Conservation (phyloP, 2,797 vertebrate genomes). For the Eulemur coronatus region DNA sequence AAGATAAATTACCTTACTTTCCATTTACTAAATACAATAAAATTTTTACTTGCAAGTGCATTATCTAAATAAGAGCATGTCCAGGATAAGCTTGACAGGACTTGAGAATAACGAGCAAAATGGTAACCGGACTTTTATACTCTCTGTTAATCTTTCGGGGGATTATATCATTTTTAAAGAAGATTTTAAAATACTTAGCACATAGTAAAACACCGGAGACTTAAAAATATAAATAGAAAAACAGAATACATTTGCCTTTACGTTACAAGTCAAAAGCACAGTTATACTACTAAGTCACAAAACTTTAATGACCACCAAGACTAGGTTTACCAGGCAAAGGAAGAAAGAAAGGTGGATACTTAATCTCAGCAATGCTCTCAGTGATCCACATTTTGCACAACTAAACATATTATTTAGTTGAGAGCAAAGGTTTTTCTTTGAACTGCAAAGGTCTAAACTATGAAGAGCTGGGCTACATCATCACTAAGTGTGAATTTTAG, state of each 20-base stretch:
- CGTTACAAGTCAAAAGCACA: neutral
- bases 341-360: neutral
- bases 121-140: neutral
- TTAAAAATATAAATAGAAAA: slow-evolving; percentile 2
- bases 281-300: neutral
- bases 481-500: neutral
- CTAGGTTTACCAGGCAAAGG: neutral
- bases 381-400: neutral
- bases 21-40: slow-evolving; percentile 39
- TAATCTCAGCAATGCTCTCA: neutral
- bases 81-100: slow-evolving; percentile 45
- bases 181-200: neutral
- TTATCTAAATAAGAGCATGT: slow-evolving; percentile 54
- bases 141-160: neutral
- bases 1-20: slow-evolving; percentile 60
- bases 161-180: neutral
- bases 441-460: neutral
- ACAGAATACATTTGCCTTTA: neutral
- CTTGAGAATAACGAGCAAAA: neutral
- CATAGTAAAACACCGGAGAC: neutral
- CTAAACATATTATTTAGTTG: neutral
- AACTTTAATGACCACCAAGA: neutral
- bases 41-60: slow-evolving; percentile 57
- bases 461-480: neutral
- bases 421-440: slow-evolving; percentile 1